phyloP scores from a whole-genome alignment of 2,888 invertebrate species.

The Rhamphomyia laevipes region DNA sequence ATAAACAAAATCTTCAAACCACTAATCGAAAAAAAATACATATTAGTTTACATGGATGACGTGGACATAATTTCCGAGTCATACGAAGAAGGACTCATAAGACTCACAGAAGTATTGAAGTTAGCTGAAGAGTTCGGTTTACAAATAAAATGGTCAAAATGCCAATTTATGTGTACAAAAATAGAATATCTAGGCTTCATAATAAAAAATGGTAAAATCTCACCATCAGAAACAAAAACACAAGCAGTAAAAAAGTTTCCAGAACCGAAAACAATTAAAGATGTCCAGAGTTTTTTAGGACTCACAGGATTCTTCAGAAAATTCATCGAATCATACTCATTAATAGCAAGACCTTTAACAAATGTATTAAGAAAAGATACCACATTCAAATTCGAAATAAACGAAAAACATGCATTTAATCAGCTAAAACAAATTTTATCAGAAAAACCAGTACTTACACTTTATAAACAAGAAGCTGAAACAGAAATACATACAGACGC shows the following conservation, averaged over 20 bases:
- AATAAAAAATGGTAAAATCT: constrained; percentile 13
- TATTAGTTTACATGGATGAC: constrained; percentile 15
- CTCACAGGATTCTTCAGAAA: constrained; percentile 7
- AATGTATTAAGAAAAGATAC: background rate
- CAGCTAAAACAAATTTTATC: background rate
- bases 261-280: constrained; percentile 16
- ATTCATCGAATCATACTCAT: constrained; percentile 7
- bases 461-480: constrained; percentile 1
- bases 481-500: constrained; percentile 9
- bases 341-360: constrained; percentile 1
- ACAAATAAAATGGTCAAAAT: constrained; percentile 14
- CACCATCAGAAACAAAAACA: constrained; percentile 18
- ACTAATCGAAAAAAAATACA: constrained; percentile 9
- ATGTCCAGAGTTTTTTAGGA: constrained; percentile 21
- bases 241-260: constrained; percentile 19
- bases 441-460: background rate
- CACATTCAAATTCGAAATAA: constrained; percentile 6
- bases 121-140: constrained; percentile 10
- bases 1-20: constrained; percentile 7
- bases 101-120: constrained; percentile 9
- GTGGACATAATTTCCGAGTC: constrained; percentile 12
- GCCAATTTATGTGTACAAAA: constrained; percentile 10
- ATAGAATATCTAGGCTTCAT: constrained; percentile 7
- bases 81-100: constrained; percentile 11
- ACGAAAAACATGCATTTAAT: background rate